Percentiles rank a stretch among this genome's conserved stretches.
Evolutionary conservation across 30 jellyfish, hydroid and myxozoan species (phyloP).

Genomic region (Aurelia aurita): DNA sequence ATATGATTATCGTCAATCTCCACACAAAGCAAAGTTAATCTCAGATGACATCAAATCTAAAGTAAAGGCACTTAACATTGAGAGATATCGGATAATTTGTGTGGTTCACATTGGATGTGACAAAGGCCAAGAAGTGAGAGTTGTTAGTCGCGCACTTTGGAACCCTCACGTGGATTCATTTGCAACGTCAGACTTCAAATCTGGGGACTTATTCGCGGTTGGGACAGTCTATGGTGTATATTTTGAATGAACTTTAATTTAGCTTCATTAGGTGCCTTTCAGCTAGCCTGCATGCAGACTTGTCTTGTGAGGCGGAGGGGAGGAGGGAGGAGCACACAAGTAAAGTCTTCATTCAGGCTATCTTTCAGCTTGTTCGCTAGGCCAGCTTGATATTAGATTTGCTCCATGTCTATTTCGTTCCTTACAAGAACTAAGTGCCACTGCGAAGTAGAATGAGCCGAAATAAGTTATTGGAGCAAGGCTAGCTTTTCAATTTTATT

Average conservation of each 20-base stretch:
- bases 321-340: too few relatives aligned
- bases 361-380: too few relatives aligned
- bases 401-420: too few relatives aligned
- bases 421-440: too few relatives aligned
- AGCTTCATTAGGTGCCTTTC: neutral
- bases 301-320: too few relatives aligned
- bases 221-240: conserved; percentile 70
- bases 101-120: conserved; percentile 65
- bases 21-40: conserved; percentile 58
- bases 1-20: conserved; percentile 31
- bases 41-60: conserved; percentile 75
- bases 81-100: conserved; percentile 53
- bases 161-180: conserved; percentile 65
- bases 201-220: conserved; percentile 68
- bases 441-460: too few relatives aligned
- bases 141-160: conserved; percentile 73
- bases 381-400: too few relatives aligned
- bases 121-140: conserved; percentile 52
- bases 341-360: too few relatives aligned
- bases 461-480: too few relatives aligned
- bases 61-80: conserved; percentile 53
- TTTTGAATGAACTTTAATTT: conserved; percentile 13
- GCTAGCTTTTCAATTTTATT: too few relatives aligned
- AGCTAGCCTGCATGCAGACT: too few relatives aligned
- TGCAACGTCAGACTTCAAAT: conserved; percentile 44